Base-by-base conservation (phyloP, 53 echinoderm and acorn worm genomes). In the Apostichopus leukothele region DNA sequence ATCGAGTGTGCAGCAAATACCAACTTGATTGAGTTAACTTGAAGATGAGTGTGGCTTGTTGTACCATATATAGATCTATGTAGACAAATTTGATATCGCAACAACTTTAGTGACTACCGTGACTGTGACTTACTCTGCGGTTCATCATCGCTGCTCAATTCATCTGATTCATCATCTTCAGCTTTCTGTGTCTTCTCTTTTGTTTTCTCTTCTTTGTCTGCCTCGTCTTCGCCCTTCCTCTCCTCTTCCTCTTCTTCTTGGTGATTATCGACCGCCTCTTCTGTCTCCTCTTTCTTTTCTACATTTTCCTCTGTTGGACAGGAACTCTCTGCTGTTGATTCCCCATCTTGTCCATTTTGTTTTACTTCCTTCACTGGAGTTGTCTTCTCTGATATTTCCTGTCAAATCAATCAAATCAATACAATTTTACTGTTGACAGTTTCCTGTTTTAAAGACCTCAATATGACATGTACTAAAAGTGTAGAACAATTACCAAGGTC, bases 111-210 rank as follows among this genome's bases (percentile, higher is more conserved):
- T 39, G 39, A 39, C 39, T 39, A 39, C 39, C 39, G 39, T 39
- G 39, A 39, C 39, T 39, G 39, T 39, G 39, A 75, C 89, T 89
- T 84, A 89, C 92, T 52, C n/a, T 73, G 91, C 4, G 88, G 91
- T 73, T 93, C 93, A 78, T 91, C 93, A 74, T 93, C 91, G 68
- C 89, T 89, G 7, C 88, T 84, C 23, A 74, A 89, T 5, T 91
- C 93, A 6, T 91, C 93, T 4, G 89, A 88, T 22, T 94, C 93
- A 4, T 86, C 91, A 11, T 83, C 87, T 20, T 61, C 91, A 16
- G 87, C 84, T 19, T 87, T 52, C 9, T 67, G 67, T 18, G 57
- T 73, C 51, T 75, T 88, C 54, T 73, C 57, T 67, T 74, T 89
- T 67, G 10, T 25, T 23, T 88, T 54, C 9, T 76, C 83, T 22